A percentile compares a stretch with the other conserved stretches of the same genome.
Evolutionary conservation across 2,797 vertebrate genomes (phyloP).

Genomic region (Malacoraja senta): DNA sequence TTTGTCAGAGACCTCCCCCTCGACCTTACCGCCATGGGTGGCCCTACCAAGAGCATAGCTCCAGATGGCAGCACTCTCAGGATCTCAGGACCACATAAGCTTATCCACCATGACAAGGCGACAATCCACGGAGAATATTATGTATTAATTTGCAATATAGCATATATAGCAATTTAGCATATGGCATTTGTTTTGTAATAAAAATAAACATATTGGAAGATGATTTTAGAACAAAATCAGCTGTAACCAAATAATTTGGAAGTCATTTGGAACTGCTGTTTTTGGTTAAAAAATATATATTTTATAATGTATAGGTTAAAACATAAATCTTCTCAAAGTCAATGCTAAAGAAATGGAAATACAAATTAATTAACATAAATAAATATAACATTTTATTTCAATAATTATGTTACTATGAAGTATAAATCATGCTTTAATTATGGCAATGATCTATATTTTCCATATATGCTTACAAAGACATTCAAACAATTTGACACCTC

Average conservation of each 20-base stretch:
- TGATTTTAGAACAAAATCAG: neutral
- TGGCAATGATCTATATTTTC: neutral
- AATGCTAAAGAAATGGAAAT: neutral
- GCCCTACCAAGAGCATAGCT: too few relatives aligned
- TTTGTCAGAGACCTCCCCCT: too few relatives aligned
- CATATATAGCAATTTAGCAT: neutral
- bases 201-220: neutral
- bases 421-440: slow-evolving; percentile 1
- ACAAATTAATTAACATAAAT: neutral
- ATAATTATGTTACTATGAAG: neutral
- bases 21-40: too few relatives aligned
- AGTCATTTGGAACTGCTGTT: neutral
- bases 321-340: neutral
- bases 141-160: neutral
- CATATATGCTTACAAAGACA: neutral
- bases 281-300: neutral
- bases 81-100: too few relatives aligned
- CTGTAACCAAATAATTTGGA: neutral
- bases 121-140: too few relatives aligned
- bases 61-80: too few relatives aligned
- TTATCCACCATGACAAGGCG: too few relatives aligned
- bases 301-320: neutral
- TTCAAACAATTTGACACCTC: slow-evolving; percentile 12
- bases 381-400: neutral
- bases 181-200: neutral